phyloP scores from a whole-genome alignment of 2,888 invertebrate species.

The Anaspis maculata region DNA sequence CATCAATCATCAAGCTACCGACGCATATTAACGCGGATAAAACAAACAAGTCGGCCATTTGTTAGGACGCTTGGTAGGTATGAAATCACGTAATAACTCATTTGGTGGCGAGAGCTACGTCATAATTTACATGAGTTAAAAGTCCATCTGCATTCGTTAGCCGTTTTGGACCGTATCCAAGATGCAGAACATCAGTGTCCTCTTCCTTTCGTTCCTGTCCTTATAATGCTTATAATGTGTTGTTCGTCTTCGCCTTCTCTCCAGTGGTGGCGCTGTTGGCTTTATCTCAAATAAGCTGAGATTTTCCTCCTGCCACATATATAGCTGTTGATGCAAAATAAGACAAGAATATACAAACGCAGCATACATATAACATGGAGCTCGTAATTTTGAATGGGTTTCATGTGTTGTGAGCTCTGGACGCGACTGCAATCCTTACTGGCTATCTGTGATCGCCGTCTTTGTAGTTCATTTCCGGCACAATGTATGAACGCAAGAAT shows the following conservation, averaged over 20 bases:
- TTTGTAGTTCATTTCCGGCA: constrained; percentile 24
- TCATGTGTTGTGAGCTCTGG: constrained; percentile 19
- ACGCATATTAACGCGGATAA: no score
- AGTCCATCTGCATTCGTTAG: no score
- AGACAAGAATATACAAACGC: background rate
- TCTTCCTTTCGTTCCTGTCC: background rate
- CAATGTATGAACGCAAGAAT: constrained; percentile 18
- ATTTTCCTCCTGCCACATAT: constrained; percentile 20
- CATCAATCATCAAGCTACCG: no score
- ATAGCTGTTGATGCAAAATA: no score
- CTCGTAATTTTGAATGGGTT: constrained; percentile 25
- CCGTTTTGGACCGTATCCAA: constrained; percentile 12
- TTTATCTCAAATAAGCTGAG: constrained; percentile 18
- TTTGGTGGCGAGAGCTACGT: no score
- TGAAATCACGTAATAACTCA: no score
- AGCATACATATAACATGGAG: constrained; percentile 19
- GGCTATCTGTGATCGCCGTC: constrained; percentile 26
- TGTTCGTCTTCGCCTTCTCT: no score
- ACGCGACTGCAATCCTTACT: constrained; percentile 9
- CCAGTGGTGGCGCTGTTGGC: no score
- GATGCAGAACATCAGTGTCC: constrained; percentile 10
- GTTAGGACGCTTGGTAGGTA: no score
- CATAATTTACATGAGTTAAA: no score
- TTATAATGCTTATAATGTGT: background rate
- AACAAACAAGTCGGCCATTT: no score